A percentile compares a stretch with the other conserved stretches of the same genome.
Evolutionary conservation across 2,797 vertebrate genomes (phyloP).

Genomic region (Lagodon rhomboides): DNA sequence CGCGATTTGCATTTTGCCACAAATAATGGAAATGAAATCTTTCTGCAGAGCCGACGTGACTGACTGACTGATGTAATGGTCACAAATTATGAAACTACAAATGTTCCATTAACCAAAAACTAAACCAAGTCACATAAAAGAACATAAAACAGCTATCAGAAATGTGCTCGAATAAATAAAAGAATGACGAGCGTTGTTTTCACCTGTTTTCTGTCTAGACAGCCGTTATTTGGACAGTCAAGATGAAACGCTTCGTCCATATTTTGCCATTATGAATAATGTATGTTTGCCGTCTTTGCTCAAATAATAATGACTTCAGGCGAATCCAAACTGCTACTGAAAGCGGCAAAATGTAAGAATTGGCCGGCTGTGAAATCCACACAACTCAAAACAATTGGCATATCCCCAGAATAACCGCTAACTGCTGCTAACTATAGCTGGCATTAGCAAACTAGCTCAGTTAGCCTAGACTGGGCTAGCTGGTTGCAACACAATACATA

Average conservation of each 20-base stretch:
- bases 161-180: constrained; percentile 21
- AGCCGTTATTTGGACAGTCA: not conserved
- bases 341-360: too few relatives aligned
- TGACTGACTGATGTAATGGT: constrained; percentile 32
- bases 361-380: too few relatives aligned
- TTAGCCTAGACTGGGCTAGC: too few relatives aligned
- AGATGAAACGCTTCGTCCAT: constrained; percentile 15
- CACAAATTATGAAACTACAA: constrained; percentile 42
- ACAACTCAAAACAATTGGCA: too few relatives aligned
- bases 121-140: constrained; percentile 16
- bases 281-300: not conserved
- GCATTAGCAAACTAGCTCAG: too few relatives aligned
- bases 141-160: not conserved
- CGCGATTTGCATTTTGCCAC: constrained; percentile 51
- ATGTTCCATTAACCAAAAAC: constrained; percentile 39
- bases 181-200: not conserved
- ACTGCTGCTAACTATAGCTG: too few relatives aligned
- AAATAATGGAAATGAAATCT: constrained; percentile 48
- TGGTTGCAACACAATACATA: too few relatives aligned
- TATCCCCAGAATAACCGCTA: too few relatives aligned
- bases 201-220: constrained; percentile 3
- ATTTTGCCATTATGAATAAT: not conserved
- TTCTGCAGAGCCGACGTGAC: constrained; percentile 8
- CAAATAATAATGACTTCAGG: constrained; percentile 8
- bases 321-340: constrained; percentile 9